Evolutionary conservation across 2,113 vertebrate genomes (phyloP).

Genomic region (Triplophysa tibetana): DNA sequence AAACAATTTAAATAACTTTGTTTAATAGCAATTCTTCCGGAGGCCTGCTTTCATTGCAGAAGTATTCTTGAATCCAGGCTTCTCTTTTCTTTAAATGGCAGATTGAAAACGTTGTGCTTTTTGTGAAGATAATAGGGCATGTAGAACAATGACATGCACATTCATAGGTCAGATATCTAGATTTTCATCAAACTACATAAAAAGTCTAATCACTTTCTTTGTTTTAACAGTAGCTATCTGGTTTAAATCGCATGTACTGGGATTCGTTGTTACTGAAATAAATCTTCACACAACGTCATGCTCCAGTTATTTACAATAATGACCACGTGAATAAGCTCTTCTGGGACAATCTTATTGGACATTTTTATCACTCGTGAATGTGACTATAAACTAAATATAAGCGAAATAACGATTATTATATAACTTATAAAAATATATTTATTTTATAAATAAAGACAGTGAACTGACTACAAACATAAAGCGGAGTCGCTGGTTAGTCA

Average conservation of each 20-base stretch:
- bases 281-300: constrained; percentile 11
- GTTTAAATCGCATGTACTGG: neutral
- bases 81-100: constrained; percentile 5
- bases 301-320: constrained; percentile 13
- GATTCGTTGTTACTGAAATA: constrained; percentile 22
- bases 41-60: constrained; percentile 3
- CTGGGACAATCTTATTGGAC: neutral
- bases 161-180: no score
- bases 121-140: neutral
- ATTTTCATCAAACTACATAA: neutral
- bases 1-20: constrained; percentile 29
- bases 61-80: neutral
- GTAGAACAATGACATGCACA: no score
- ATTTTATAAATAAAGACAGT: no score
- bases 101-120: neutral
- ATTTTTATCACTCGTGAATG: neutral
- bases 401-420: no score
- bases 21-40: constrained; percentile 9
- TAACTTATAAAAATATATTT: no score
- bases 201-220: neutral
- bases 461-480: neutral
- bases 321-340: neutral
- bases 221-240: neutral
- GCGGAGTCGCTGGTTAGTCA: constrained; percentile 3
- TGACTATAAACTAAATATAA: no score